Base-by-base conservation (phyloP, 2,797 vertebrate species). In the Lateolabrax maculatus region DNA sequence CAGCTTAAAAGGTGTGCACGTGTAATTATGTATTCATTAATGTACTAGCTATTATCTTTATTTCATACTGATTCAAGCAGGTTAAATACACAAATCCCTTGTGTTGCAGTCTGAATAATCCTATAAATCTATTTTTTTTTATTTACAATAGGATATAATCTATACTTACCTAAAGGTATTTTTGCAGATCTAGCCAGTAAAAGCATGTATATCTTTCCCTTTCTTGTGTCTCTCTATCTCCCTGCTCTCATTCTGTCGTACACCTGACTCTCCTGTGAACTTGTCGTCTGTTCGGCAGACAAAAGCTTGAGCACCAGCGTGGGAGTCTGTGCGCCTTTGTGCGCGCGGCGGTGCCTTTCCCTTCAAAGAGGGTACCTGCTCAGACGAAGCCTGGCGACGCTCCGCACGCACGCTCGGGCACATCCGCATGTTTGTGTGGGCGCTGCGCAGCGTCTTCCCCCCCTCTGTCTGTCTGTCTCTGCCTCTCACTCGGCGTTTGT, bases 201-300 rank as follows among this genome's bases (percentile, higher is more conserved):
- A 73, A 29, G 21, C 37, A 31, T 73, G 64, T 61, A 69, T 72
- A 55, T 77, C 64, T 70, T 58, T 78, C 46, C 39, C 61, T 62
- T 68, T 82, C 31, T 53, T 77, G 49, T 79, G 53, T 76, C 61
- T 37, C 65, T 75, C 9, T 48, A 0, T 84, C 81, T 85, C 58
- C 69, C 12, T 89, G 90, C 89, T 89, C 91, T 83, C 89, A 93
- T 94, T 94, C 91, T 93, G 92, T 94, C 91, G 82, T 55, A 78
- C 85, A 89, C 85, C 87, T 90, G 84, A 86, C 79, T 86, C 81
- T 80, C 70, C 68, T 81, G 74, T 85, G 78, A 91, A 89, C 90
- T 79, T 77, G 75, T 80, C 87, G 12, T 84, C 83, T 78, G 60
- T 70, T 84, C 60, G 25, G 57, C 81, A 91, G 86, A 89, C 75